A percentile compares a stretch with the other conserved stretches of the same genome.
Evolutionary conservation across 2,888 invertebrate species (phyloP).

Genomic region (Drosophila planitibia): DNA sequence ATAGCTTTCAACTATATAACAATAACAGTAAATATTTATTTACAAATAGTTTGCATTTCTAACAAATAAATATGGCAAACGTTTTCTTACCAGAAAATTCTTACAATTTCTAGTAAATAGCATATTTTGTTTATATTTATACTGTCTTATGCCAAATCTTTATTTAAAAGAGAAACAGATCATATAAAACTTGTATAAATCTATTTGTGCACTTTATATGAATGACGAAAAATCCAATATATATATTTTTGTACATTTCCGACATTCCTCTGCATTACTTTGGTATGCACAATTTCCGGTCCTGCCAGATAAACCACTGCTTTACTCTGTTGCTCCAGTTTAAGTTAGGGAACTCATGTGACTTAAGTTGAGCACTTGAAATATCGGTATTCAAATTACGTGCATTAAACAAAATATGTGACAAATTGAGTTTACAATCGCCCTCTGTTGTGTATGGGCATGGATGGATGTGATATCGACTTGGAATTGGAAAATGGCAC

Average conservation of each 20-base stretch:
- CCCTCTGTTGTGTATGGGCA: slow-evolving; percentile 11
- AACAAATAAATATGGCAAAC: not conserved
- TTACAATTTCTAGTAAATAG: too few relatives aligned
- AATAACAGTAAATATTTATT: not conserved
- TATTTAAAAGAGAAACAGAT: too few relatives aligned
- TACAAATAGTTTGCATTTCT: not conserved
- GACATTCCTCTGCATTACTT: not conserved
- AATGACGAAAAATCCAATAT: not conserved
- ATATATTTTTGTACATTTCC: not conserved
- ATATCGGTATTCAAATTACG: slow-evolving; percentile 12
- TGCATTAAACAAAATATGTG: slow-evolving; percentile 36
- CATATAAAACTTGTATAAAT: not conserved
- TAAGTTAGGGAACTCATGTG: not conserved
- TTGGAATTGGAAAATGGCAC: slow-evolving; percentile 4
- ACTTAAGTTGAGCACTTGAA: slow-evolving; percentile 22
- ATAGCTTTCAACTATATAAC: not conserved
- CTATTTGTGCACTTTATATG: not conserved
- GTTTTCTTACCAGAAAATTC: not conserved
- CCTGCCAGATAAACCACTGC: not conserved
- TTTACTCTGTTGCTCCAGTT: not conserved
- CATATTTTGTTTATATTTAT: too few relatives aligned
- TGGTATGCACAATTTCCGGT: not conserved
- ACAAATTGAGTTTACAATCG: slow-evolving; percentile 17
- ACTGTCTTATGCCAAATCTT: too few relatives aligned
- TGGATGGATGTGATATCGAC: slow-evolving; percentile 9